Conservation (phyloP, 2,888 invertebrate genomes). For the Acleris laterana region DNA sequence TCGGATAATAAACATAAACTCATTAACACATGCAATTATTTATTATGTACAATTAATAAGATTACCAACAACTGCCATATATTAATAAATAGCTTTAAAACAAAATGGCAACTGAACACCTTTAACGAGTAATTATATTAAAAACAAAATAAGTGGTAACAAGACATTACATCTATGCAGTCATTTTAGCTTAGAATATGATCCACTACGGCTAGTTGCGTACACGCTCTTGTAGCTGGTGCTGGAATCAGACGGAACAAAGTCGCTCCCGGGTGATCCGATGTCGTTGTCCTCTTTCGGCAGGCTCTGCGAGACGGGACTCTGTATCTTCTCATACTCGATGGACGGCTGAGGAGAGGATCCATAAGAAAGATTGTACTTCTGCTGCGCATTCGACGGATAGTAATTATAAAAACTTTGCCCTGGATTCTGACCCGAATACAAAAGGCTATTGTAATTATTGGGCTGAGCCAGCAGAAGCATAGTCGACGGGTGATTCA, state of each 20-base stretch:
- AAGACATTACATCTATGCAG: slow-evolving; percentile 16
- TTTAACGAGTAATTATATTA: slow-evolving; percentile 21
- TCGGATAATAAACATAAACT: not conserved
- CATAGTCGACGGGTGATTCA: slow-evolving; percentile 70
- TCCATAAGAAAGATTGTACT: slow-evolving; percentile 61
- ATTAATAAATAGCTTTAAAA: slow-evolving; percentile 28
- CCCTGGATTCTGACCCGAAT: slow-evolving; percentile 56
- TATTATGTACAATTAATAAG: slow-evolving; percentile 28
- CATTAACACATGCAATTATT: slow-evolving; percentile 19
- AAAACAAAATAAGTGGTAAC: slow-evolving; percentile 20
- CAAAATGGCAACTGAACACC: slow-evolving; percentile 34
- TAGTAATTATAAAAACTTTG: slow-evolving; percentile 73
- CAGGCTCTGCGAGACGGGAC: slow-evolving; percentile 55
- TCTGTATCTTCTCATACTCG: slow-evolving; percentile 68
- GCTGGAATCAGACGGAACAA: slow-evolving; percentile 60
- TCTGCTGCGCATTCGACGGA: slow-evolving; percentile 66
- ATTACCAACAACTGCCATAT: slow-evolving; percentile 31
- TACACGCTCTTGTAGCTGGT: slow-evolving; percentile 67
- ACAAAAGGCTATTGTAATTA: slow-evolving; percentile 64
- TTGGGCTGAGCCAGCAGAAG: slow-evolving; percentile 67
- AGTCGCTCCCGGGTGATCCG: slow-evolving; percentile 60
- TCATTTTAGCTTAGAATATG: slow-evolving; percentile 59
- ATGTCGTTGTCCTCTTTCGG: slow-evolving; percentile 72
- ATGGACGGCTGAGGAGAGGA: slow-evolving; percentile 49
- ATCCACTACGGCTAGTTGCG: slow-evolving; percentile 55